A percentile compares a stretch with the other conserved stretches of the same genome.
Conservation (phyloP, 2,113 vertebrate genomes). For the Ginglymostoma cirratum region DNA sequence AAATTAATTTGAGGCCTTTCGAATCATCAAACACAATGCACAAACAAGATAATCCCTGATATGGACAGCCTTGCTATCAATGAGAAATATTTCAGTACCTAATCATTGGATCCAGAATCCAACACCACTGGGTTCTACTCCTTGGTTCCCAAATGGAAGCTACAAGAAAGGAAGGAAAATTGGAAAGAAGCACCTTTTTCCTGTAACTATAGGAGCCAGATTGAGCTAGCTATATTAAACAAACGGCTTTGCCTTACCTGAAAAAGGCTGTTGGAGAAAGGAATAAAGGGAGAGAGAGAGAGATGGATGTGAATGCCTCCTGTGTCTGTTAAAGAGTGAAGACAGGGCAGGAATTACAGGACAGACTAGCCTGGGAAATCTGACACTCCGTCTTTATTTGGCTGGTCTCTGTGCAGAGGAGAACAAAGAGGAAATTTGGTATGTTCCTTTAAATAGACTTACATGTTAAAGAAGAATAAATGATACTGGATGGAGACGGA, state of each 20-base stretch:
- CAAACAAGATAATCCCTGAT: not conserved
- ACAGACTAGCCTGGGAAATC: not conserved
- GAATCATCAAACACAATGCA: not conserved
- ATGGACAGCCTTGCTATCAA: not conserved
- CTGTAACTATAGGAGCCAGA: not conserved
- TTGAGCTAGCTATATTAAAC: not conserved
- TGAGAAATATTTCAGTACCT: not conserved
- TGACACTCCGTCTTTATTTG: conserved; percentile 19
- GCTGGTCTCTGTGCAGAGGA: not conserved
- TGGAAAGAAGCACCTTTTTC: not conserved
- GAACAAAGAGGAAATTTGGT: not conserved
- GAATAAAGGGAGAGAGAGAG: not conserved
- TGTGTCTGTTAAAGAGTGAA: conserved; percentile 8
- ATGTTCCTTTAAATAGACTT: conserved; percentile 22
- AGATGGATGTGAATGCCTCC: conserved; percentile 10
- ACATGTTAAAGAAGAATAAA: not conserved
- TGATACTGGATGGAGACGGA: not conserved
- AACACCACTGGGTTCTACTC: not conserved
- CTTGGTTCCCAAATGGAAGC: not conserved
- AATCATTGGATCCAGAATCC: not conserved
- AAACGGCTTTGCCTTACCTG: not conserved
- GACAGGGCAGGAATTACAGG: not conserved
- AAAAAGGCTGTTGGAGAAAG: not conserved
- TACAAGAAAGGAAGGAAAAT: not conserved
- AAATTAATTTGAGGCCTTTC: no score